These are phyloP conservation scores for Isoperla grammatica DNA, from an alignment of 2,888 invertebrate genomes.

Conservation along the genomic window DNA sequence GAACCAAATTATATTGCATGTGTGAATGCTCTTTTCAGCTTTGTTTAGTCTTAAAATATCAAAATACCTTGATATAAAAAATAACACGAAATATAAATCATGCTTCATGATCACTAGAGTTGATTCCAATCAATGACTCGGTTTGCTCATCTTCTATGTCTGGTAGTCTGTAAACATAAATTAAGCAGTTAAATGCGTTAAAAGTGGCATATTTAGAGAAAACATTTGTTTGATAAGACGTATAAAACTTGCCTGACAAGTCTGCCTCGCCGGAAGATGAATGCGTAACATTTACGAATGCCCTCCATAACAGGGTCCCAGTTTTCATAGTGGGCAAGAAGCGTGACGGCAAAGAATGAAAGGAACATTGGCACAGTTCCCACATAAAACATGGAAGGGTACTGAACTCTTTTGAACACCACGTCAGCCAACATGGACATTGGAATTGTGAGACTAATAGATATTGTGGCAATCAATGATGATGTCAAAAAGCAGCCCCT, in stretches of 20 bases:
- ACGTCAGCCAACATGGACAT: conserved; percentile 84
- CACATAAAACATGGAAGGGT: conserved; percentile 65
- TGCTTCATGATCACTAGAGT: conserved; percentile 53
- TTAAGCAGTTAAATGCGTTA: conserved; percentile 15
- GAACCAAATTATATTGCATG: too few species aligned
- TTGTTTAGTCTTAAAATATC: too few species aligned
- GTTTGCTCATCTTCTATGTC: conserved; percentile 63
- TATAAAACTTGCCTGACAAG: conserved; percentile 44
- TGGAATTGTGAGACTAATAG: conserved; percentile 82
- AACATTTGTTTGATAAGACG: too few species aligned
- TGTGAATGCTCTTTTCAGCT: too few species aligned
- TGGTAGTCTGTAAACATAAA: conserved; percentile 46
- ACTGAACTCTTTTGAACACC: conserved; percentile 61
- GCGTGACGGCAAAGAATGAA: conserved; percentile 64
- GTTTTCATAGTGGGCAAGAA: conserved; percentile 70
- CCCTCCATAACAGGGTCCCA: conserved; percentile 69
- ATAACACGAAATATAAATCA: conserved; percentile 35
- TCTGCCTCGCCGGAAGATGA: conserved; percentile 47
- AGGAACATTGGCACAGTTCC: conserved; percentile 73
- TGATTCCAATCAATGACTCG: conserved; percentile 60
- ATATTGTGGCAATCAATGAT: conserved; percentile 78
- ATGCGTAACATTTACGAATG: conserved; percentile 48
- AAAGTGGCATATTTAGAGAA: conserved; percentile 1
- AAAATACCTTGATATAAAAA: too few species aligned
- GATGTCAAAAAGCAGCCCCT: conserved; percentile 95